phyloP scores from a whole-genome alignment of 2,113 vertebrate species.

The Cynoglossus semilaevis region DNA sequence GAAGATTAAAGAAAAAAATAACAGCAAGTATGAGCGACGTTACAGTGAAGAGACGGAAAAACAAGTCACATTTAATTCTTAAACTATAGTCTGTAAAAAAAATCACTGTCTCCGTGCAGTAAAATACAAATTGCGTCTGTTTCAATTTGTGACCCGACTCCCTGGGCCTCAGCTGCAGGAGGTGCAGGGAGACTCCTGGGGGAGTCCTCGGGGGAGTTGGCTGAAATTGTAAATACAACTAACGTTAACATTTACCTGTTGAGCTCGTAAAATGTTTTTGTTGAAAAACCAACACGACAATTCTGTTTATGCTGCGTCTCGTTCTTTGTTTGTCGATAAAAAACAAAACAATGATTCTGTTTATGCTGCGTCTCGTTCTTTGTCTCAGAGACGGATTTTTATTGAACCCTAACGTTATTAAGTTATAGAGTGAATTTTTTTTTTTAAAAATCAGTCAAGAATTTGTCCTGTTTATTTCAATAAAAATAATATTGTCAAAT shows the following conservation, averaged over 20 bases:
- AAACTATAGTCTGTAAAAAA: no score
- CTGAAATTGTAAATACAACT: slow-evolving; percentile 58
- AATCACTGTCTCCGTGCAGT: background rate
- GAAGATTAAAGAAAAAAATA: no score
- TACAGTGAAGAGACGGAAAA: no score
- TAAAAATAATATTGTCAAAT: background rate
- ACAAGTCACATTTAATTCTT: no score
- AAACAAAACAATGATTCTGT: background rate
- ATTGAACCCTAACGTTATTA: background rate
- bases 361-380: no score
- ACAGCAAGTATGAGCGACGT: no score
- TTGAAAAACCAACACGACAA: background rate
- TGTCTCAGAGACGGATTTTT: background rate
- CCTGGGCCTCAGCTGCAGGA: slow-evolving; percentile 77
- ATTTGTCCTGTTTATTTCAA: background rate
- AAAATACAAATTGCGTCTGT: slow-evolving; percentile 40
- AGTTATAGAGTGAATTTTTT: background rate
- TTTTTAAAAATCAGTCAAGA: background rate
- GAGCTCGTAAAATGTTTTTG: background rate
- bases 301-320: no score
- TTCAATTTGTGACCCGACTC: slow-evolving; percentile 70
- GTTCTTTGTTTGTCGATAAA: slow-evolving; percentile 8
- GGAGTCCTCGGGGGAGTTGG: slow-evolving; percentile 33
- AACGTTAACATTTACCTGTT: slow-evolving; percentile 37
- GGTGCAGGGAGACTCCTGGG: slow-evolving; percentile 63